Evolutionary conservation across 2,113 vertebrate species (phyloP).

Genomic region (Rhinolophus sinicus): DNA sequence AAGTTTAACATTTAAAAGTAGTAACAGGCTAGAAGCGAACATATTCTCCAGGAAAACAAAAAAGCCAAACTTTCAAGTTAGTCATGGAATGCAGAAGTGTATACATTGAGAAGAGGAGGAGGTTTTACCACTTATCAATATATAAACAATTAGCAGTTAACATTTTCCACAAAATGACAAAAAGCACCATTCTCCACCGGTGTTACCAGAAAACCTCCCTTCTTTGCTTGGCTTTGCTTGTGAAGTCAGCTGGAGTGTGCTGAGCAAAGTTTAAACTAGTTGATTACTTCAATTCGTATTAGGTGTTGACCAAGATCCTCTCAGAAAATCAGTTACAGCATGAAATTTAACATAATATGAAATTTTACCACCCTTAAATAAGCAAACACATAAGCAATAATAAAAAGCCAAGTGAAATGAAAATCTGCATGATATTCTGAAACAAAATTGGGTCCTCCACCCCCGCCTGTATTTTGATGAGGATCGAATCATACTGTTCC

Average conservation of each 20-base stretch:
- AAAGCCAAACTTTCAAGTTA: not conserved
- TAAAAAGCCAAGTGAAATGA: not conserved
- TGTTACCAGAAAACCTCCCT: not conserved
- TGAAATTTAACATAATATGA: not conserved
- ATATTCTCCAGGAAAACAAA: slow-evolving; percentile 1
- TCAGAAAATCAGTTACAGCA: slow-evolving; percentile 22
- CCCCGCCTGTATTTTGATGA: not conserved
- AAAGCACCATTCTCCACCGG: not conserved
- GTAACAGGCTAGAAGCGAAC: not conserved
- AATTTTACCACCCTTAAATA: not conserved
- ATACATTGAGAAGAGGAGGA: not conserved
- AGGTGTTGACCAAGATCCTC: not conserved
- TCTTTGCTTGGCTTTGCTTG: not conserved
- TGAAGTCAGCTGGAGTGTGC: not conserved
- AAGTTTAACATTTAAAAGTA: slow-evolving; percentile 25
- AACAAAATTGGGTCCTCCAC: not conserved
- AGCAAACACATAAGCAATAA: not conserved
- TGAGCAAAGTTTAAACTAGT: not conserved
- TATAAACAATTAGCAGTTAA: not conserved
- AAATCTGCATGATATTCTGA: not conserved
- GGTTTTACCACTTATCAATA: not conserved
- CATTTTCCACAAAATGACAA: not conserved
- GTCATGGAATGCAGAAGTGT: not conserved
- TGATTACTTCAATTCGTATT: not conserved
- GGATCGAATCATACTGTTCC: rapidly evolving